Percentiles rank a stretch among this genome's conserved stretches.
Conservation (phyloP, 2,797 vertebrate species). For the Varecia variegata region DNA sequence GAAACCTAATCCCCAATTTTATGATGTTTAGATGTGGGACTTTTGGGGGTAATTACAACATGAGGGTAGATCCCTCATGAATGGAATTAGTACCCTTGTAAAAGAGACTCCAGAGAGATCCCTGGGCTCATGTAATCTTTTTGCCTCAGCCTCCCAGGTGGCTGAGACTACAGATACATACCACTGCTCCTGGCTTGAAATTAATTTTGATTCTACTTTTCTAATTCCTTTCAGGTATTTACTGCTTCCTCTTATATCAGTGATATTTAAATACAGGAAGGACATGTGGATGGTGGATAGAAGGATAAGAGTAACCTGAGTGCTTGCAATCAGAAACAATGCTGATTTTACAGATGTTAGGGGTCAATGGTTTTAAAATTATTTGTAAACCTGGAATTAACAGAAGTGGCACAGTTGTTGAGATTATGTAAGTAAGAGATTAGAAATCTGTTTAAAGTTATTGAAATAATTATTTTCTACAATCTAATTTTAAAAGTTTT, state of each 20-base stretch:
- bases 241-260: background rate
- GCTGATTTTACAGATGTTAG: background rate
- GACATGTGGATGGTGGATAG: background rate
- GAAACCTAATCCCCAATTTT: background rate
- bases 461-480: conserved; percentile 16
- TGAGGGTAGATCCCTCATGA: background rate
- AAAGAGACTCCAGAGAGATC: background rate
- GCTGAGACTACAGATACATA: background rate
- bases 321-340: background rate
- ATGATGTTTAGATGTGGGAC: rapidly evolving
- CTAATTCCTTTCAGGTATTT: background rate
- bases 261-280: background rate
- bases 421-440: background rate
- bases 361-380: background rate
- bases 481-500: background rate
- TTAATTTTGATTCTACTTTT: background rate
- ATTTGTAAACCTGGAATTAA: background rate
- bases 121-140: background rate
- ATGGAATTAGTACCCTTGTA: background rate
- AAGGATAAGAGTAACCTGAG: background rate
- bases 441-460: conserved; percentile 17
- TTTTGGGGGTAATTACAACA: background rate
- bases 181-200: background rate
- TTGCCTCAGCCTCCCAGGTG: background rate
- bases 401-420: background rate